Base-by-base conservation (phyloP, 2,888 invertebrate species). In the Agriopis leucophaearia region DNA sequence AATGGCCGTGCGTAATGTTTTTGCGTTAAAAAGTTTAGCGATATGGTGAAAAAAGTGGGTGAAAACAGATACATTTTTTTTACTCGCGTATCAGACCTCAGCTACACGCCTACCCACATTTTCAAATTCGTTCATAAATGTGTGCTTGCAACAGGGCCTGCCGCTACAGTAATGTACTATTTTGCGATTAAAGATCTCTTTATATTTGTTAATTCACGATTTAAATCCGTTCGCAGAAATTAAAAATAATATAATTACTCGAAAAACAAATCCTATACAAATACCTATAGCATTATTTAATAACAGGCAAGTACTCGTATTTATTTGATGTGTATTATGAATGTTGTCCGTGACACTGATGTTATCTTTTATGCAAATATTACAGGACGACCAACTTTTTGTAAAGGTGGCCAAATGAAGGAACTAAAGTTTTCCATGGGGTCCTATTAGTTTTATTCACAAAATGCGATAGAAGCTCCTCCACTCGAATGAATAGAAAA, bases 331-430 rank as follows among this genome's bases (percentile, higher is more conserved):
- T 58, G 61, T 69, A 68, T 56, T 55, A 65, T 56, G 18, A 70
- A 52, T 51, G 35, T 55, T 70, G 77, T 70, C 74, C 76, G 66
- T 73, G 74, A 63, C 71, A 73, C 55, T 73, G 59, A 54, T 67
- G 62, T 78, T 83, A 84, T 83, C 83, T 69, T 57, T 18, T 67
- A 61, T 72, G 73, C 76, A 81, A 81, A 84, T 78, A 80, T 50
- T 15, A 40, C 18, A 42, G 42, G 12, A 13, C 36, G 42, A 18
- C 55, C 42, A 55, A 55, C 55, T 27, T 3, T 38, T 16, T 12
- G 12, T 18, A 27, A 0, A 16, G 8, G 8, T 18, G 44, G 18
- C 38, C 1, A 27, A 6, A 54, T 27, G 5, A 27, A 16, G 8
- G 10, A 55, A 55, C 42, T 16, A 40, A 38, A 10, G 15, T 5